phyloP scores from a whole-genome alignment of 2,113 vertebrate genomes.

The Callospermophilus lateralis region DNA sequence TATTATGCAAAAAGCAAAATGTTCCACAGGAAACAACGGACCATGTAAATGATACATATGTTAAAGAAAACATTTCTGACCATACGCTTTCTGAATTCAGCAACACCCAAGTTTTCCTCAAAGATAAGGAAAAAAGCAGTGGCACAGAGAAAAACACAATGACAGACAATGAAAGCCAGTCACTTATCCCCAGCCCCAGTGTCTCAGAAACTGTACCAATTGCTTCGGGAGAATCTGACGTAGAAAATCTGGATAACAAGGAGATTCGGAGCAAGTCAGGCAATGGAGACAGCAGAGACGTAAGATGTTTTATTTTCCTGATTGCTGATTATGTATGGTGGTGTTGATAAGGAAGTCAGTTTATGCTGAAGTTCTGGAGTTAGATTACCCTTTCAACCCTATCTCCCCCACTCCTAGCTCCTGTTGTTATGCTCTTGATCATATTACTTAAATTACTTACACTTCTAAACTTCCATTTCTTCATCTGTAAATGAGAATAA shows the following conservation, averaged over 20 bases:
- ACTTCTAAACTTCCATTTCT: background rate
- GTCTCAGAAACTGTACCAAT: slow-evolving; percentile 75
- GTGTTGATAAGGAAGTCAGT: background rate
- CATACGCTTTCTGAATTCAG: slow-evolving; percentile 87
- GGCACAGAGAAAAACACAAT: slow-evolving; percentile 54
- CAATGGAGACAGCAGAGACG: slow-evolving; percentile 86
- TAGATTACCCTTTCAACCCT: background rate
- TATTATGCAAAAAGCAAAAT: slow-evolving; percentile 76
- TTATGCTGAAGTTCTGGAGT: background rate
- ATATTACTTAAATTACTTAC: background rate
- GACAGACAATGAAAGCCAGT: slow-evolving; percentile 67
- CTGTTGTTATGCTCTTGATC: background rate
- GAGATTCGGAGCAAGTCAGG: slow-evolving; percentile 90
- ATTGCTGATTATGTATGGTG: background rate
- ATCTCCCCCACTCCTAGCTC: background rate
- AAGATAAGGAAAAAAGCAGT: slow-evolving; percentile 86
- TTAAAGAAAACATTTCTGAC: slow-evolving; percentile 71
- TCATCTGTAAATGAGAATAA: background rate
- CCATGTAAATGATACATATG: background rate
- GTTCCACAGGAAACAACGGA: slow-evolving; percentile 77
- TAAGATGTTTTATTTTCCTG: slow-evolving; percentile 75
- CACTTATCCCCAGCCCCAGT: slow-evolving; percentile 73
- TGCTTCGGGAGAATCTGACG: slow-evolving; percentile 81
- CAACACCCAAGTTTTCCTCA: slow-evolving; percentile 82
- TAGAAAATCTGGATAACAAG: slow-evolving; percentile 91